These are phyloP conservation scores for Furnarius figulus DNA, from an alignment of 2,113 vertebrate genomes.

Conservation along the genomic window DNA sequence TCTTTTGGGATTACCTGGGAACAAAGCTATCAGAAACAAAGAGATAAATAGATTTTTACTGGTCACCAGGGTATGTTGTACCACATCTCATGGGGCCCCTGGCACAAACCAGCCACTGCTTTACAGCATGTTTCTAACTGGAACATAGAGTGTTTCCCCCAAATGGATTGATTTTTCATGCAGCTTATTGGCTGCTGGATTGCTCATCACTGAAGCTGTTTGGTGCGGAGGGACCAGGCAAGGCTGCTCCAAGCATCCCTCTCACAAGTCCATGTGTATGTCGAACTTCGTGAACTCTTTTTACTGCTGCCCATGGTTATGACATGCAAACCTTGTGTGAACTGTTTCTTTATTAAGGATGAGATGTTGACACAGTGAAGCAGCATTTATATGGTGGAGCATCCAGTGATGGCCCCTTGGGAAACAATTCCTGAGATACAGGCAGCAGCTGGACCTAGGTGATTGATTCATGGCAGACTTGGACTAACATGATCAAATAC, in stretches of 20 bases:
- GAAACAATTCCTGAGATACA: background rate
- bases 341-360: background rate
- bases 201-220: background rate
- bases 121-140: background rate
- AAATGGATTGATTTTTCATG: background rate
- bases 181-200: background rate
- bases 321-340: background rate
- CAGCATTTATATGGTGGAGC: background rate
- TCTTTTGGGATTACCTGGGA: background rate
- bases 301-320: background rate
- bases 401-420: background rate
- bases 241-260: fast-evolving
- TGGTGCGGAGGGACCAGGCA: background rate
- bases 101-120: background rate
- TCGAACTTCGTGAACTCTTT: background rate
- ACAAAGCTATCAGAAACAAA: background rate
- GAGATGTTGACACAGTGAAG: background rate
- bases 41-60: background rate
- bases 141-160: background rate
- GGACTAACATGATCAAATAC: background rate
- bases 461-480: background rate
- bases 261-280: fast-evolving
- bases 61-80: background rate
- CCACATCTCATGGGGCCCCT: background rate
- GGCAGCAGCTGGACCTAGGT: background rate